Percentiles rank a stretch among this genome's conserved stretches.
Evolutionary conservation across 2,113 vertebrate genomes (phyloP).

Genomic region (Zapornia atra): DNA sequence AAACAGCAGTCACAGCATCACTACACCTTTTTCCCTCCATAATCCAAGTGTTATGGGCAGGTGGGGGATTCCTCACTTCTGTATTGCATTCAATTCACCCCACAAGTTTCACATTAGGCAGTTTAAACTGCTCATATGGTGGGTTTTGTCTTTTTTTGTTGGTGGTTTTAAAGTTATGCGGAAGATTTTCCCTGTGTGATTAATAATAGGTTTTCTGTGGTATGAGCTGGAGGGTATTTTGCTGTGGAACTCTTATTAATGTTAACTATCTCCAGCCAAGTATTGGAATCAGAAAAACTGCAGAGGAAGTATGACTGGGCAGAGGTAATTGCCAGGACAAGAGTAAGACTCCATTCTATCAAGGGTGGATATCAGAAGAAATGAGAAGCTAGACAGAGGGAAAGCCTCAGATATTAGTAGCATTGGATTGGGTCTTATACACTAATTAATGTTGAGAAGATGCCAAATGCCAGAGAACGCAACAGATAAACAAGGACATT

Average conservation of each 20-base stretch:
- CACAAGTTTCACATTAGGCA: neutral
- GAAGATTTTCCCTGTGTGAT: neutral
- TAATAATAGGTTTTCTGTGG: neutral
- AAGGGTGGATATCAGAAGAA: neutral
- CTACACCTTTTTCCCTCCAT: neutral
- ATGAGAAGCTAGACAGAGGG: neutral
- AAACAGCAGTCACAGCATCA: neutral
- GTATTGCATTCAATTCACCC: neutral
- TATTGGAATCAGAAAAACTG: neutral
- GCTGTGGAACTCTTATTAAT: neutral
- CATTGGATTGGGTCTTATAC: neutral
- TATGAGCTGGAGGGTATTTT: neutral
- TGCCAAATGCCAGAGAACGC: neutral
- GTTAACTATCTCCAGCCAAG: neutral
- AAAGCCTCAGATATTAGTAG: neutral
- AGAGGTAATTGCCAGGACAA: neutral
- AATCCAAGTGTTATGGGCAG: neutral
- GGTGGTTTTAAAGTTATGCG: neutral
- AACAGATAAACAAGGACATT: slow-evolving; percentile 14
- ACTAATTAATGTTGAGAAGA: slow-evolving; percentile 35
- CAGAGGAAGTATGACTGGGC: neutral
- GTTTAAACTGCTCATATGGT: neutral
- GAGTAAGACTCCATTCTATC: neutral
- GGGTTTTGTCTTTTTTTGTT: neutral
- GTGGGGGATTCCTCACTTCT: neutral